Conservation (phyloP, 2,888 invertebrate species). For the Erebia ligea region DNA sequence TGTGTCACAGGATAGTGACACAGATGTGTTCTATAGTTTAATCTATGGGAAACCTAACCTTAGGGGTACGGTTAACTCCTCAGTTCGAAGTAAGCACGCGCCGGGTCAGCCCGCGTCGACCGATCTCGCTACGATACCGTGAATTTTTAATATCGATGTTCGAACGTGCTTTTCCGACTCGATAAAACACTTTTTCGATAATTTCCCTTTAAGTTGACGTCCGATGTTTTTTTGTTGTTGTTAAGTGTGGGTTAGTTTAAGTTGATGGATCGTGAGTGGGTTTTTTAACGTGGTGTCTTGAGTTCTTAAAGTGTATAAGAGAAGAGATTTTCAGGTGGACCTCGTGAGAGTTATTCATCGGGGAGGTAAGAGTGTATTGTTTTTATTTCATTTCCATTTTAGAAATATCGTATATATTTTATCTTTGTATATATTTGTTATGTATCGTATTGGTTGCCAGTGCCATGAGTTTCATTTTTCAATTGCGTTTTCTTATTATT, state of each 20-base stretch:
- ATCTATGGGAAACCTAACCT: slow-evolving; percentile 44
- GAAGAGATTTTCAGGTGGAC: slow-evolving; percentile 58
- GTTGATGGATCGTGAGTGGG: slow-evolving; percentile 48
- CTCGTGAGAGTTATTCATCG: slow-evolving; percentile 61
- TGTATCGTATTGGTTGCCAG: not conserved
- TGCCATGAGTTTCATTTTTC: not conserved
- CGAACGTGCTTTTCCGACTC: slow-evolving; percentile 47
- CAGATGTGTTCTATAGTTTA: slow-evolving; percentile 35
- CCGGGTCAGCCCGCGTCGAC: slow-evolving; percentile 37
- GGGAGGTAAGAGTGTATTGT: slow-evolving; percentile 29
- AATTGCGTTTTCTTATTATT: not conserved
- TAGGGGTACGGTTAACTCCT: slow-evolving; percentile 31
- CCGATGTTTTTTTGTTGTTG: slow-evolving; percentile 38
- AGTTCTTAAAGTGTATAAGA: slow-evolving; percentile 72
- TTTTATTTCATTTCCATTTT: not conserved
- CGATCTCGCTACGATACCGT: slow-evolving; percentile 50
- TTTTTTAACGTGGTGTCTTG: slow-evolving; percentile 50
- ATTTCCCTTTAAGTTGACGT: slow-evolving; percentile 23
- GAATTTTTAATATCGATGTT: slow-evolving; percentile 71
- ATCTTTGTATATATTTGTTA: not conserved
- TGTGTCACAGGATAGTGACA: slow-evolving; percentile 10
- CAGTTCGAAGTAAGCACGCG: slow-evolving; percentile 43
- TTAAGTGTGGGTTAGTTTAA: slow-evolving; percentile 41
- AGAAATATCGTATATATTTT: not conserved
- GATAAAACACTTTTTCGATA: slow-evolving; percentile 35